A percentile compares a stretch with the other conserved stretches of the same genome.
Evolutionary conservation across 37 sponge, comb jelly and placozoan genomes (phyloP).

Genomic region (Mnemiopsis leidyi): DNA sequence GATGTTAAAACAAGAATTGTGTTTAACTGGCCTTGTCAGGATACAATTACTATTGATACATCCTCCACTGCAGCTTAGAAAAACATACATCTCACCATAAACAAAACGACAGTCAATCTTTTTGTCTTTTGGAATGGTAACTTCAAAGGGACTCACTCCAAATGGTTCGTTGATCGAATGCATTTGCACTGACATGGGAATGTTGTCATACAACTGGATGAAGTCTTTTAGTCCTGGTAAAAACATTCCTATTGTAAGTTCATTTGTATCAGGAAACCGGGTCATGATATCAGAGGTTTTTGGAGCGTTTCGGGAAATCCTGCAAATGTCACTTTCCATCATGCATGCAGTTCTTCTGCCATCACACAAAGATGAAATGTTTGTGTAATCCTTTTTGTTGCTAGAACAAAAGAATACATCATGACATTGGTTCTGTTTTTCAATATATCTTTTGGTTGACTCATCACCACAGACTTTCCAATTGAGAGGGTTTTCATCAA

Average conservation of each 20-base stretch:
- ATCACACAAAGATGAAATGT: neutral
- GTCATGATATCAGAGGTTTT: too few relatives aligned
- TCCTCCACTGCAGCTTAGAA: neutral
- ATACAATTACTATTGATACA: neutral
- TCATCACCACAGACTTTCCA: neutral
- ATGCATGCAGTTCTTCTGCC: neutral
- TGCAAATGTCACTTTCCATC: neutral
- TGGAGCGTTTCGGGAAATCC: neutral
- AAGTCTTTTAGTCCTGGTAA: neutral
- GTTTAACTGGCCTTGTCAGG: neutral
- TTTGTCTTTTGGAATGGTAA: neutral
- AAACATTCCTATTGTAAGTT: neutral
- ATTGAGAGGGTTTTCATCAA: neutral
- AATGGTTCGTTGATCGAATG: neutral
- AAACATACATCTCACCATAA: neutral
- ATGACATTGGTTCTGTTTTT: neutral
- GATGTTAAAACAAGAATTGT: neutral
- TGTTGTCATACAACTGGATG: too few relatives aligned
- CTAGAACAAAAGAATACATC: conserved; percentile 16
- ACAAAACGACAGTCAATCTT: neutral
- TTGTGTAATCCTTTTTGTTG: neutral
- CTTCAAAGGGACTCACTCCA: neutral
- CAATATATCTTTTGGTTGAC: neutral
- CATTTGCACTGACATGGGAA: neutral
- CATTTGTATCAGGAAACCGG: neutral